Evolutionary conservation across 2,888 invertebrate genomes (phyloP).

Genomic region (Dasypogon diadema): DNA sequence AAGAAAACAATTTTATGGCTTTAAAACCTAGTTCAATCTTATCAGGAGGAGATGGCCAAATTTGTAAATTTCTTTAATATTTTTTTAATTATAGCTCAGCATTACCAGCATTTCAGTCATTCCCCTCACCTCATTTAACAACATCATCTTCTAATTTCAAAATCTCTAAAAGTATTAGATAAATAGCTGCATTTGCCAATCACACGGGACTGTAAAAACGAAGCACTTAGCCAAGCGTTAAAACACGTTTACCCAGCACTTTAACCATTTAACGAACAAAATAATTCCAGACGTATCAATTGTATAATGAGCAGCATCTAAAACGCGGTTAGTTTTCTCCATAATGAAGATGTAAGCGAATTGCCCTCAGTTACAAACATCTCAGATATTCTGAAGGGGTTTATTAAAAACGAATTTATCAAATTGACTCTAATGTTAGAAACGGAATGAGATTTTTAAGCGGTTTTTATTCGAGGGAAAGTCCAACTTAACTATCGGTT

Average conservation of each 20-base stretch:
- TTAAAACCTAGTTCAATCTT: too few species aligned
- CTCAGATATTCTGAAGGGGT: conserved; percentile 12
- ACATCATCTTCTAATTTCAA: conserved; percentile 25
- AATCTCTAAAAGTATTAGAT: background rate
- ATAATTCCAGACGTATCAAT: conserved; percentile 39
- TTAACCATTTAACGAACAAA: conserved; percentile 17
- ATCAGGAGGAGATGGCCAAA: too few species aligned
- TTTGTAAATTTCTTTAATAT: too few species aligned
- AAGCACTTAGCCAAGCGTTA: conserved; percentile 38
- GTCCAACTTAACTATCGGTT: conserved; percentile 25
- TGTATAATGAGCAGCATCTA: conserved; percentile 32
- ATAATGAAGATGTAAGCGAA: conserved; percentile 40
- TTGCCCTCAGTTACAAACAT: background rate
- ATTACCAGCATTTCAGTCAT: conserved; percentile 6
- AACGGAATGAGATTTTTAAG: background rate
- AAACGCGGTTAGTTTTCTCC: conserved; percentile 7
- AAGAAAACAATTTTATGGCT: too few species aligned
- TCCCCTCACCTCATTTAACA: conserved; percentile 27
- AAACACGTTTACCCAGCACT: conserved; percentile 43
- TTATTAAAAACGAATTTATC: conserved; percentile 48
- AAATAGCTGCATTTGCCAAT: conserved; percentile 26
- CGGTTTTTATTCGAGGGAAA: conserved; percentile 15
- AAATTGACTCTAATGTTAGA: conserved; percentile 34
- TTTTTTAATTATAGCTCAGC: too few species aligned
- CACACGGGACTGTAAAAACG: background rate